A percentile compares a stretch with the other conserved stretches of the same genome.
Conservation (phyloP, 2,113 vertebrate species). For the Origma solitaria region DNA sequence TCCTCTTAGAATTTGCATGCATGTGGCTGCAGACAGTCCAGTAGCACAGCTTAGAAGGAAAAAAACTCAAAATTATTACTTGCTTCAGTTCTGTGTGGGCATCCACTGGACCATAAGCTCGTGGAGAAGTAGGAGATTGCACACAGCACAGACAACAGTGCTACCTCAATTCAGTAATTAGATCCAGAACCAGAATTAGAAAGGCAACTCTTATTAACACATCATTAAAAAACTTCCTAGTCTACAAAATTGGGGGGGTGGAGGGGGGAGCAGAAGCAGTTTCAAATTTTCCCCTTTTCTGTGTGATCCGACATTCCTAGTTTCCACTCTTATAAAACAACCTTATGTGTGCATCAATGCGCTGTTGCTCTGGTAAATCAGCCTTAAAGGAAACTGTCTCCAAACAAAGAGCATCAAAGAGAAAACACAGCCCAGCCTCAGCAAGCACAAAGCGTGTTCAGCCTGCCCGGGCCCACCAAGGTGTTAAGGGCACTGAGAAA, state of each 20-base stretch:
- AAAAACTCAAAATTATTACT: neutral
- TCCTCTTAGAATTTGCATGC: neutral
- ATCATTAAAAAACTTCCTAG: neutral
- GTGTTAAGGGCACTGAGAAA: neutral
- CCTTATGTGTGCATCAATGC: slow-evolving; percentile 1
- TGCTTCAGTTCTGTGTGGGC: neutral
- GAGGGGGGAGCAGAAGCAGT: neutral
- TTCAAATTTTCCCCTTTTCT: neutral
- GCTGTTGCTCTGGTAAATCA: slow-evolving; percentile 7
- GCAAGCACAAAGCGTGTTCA: neutral
- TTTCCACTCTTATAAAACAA: neutral
- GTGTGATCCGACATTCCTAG: neutral
- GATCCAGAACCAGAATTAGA: neutral
- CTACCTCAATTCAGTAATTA: neutral
- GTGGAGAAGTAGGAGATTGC: neutral
- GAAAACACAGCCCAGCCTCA: neutral
- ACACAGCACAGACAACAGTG: neutral
- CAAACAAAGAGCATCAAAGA: neutral
- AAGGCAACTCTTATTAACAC: neutral
- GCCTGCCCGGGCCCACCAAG: accelerated
- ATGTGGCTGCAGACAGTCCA: neutral
- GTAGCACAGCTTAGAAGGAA: neutral
- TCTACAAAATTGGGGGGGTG: neutral
- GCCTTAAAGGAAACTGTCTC: slow-evolving; percentile 8
- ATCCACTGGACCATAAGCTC: neutral